A percentile compares a stretch with the other conserved stretches of the same genome.
phyloP scores from a whole-genome alignment of 2,888 invertebrate genomes.

The Protonemura montana region DNA sequence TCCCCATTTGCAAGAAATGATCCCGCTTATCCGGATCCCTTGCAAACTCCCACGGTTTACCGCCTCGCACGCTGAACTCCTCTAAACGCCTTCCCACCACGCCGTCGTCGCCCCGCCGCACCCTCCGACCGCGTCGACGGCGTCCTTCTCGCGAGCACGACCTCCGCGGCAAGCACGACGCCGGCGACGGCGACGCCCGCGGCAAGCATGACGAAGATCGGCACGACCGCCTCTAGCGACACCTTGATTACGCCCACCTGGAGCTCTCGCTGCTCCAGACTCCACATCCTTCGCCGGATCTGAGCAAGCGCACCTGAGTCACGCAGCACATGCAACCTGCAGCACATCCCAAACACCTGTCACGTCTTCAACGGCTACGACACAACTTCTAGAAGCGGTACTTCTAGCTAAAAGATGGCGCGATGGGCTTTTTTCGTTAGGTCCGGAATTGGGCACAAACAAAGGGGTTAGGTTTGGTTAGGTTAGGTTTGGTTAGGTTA shows the following conservation, averaged over 20 bases:
- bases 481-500: too few relatives aligned
- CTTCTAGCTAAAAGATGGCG: too few relatives aligned
- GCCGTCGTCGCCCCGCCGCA: not conserved
- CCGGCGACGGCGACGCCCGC: not conserved
- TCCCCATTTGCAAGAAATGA: too few relatives aligned
- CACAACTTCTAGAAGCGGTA: too few relatives aligned
- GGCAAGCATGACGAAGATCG: not conserved
- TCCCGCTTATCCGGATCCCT: too few relatives aligned
- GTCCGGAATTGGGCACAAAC: too few relatives aligned
- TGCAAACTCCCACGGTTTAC: not conserved
- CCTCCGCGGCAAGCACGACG: slow-evolving; percentile 1
- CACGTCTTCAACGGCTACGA: too few relatives aligned
- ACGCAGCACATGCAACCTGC: not conserved
- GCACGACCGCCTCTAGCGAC: not conserved
- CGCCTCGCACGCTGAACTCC: not conserved
- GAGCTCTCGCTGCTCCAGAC: not conserved
- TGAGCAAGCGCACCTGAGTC: not conserved
- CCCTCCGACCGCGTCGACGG: not conserved
- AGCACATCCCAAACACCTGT: not conserved
- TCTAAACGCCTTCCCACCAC: not conserved
- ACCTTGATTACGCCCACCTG: not conserved
- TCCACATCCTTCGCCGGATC: not conserved
- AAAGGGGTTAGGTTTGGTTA: too few relatives aligned
- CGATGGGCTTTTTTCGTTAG: too few relatives aligned
- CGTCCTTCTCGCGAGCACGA: not conserved